Conservation (phyloP, 2,888 invertebrate genomes). For the Tenthredo mesomela region DNA sequence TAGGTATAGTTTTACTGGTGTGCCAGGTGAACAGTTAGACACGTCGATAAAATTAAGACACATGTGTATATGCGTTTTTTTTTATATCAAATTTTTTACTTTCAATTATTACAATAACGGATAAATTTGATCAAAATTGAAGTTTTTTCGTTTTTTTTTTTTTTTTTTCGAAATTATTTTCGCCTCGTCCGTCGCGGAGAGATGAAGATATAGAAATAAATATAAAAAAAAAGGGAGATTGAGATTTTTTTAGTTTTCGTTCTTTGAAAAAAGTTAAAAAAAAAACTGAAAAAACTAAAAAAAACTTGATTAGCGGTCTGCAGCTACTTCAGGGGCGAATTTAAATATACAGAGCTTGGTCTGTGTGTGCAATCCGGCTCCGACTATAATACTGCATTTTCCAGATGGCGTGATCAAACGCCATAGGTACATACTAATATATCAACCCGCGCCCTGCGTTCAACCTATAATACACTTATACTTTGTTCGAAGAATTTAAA, state of each 20-base stretch:
- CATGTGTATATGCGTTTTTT: neutral
- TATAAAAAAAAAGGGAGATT: too few relatives aligned
- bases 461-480: neutral
- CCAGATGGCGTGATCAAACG: slow-evolving; percentile 32
- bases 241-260: too few relatives aligned
- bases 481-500: neutral
- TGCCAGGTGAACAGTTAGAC: slow-evolving; percentile 2
- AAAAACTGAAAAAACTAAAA: neutral
- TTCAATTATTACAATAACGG: too few relatives aligned
- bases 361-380: neutral
- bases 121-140: too few relatives aligned
- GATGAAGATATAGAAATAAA: too few relatives aligned
- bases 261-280: too few relatives aligned
- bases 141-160: too few relatives aligned
- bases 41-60: slow-evolving; percentile 8
- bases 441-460: slow-evolving; percentile 6
- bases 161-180: too few relatives aligned
- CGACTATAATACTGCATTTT: neutral
- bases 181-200: too few relatives aligned
- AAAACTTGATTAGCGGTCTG: too few relatives aligned
- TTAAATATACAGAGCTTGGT: neutral
- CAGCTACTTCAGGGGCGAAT: neutral
- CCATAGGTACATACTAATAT: slow-evolving; percentile 1
- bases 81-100: neutral
- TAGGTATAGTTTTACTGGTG: neutral